Conservation (phyloP, 2,888 invertebrate genomes). For the Lasioglossum oenotherae region DNA sequence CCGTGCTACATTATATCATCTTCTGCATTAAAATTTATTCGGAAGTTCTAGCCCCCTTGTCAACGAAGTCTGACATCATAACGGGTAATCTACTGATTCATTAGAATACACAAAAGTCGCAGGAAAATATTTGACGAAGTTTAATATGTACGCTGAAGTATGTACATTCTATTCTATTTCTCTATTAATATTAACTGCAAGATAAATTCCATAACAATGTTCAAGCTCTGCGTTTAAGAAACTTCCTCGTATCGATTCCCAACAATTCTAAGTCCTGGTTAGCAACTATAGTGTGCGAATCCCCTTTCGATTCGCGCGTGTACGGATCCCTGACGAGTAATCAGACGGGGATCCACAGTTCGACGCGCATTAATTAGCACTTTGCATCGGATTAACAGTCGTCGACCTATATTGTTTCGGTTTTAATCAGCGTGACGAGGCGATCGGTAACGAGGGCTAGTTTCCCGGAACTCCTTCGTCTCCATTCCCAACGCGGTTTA, state of each 20-base stretch:
- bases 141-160: too few species aligned
- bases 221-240: neutral
- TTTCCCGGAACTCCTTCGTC: neutral
- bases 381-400: conserved; percentile 2
- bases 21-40: neutral
- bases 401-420: neutral
- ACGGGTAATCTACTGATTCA: neutral
- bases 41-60: neutral
- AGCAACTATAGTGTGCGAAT: neutral
- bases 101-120: neutral
- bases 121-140: neutral
- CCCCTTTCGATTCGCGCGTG: neutral
- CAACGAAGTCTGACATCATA: neutral
- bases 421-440: conserved; percentile 12
- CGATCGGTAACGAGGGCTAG: conserved; percentile 4
- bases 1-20: neutral
- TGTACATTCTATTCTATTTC: neutral
- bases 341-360: neutral
- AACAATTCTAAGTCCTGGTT: neutral
- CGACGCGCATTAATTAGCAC: neutral
- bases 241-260: neutral
- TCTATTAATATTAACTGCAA: neutral
- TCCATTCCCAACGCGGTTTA: neutral
- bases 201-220: neutral
- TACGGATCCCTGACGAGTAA: neutral